Evolutionary conservation across 2,888 invertebrate species (phyloP), one percentile per base, ranked within the genome.

Genomic region (Andrena hattorfiana): DNA sequence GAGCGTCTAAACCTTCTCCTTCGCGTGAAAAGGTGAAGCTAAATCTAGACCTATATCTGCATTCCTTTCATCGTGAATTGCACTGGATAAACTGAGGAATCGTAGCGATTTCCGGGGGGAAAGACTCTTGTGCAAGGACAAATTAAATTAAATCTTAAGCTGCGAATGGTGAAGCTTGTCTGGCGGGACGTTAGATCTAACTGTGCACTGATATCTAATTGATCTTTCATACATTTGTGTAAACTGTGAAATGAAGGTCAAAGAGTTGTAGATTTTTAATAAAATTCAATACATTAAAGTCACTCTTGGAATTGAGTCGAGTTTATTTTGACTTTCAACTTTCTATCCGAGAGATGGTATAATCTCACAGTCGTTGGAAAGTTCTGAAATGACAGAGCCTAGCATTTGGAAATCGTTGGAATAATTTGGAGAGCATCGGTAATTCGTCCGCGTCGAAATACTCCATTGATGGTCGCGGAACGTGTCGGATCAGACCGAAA

Each of bases 371-470:
- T 51, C n/a, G 16, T 28, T 68, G 35, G 49, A 54, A 75, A 75
- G 23, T 67, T 75, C 60, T 28, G 54, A 56, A 42, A 56, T 62
- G 28, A 75, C 66, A 35, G 51, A 51, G 23, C 13, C 3, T 42
- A 42, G 42, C 13, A 3, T 4, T 7, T 26, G 62, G n/a, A 67
- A 67, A 62, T 74, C 48, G 69, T 10, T 48, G n/a, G 73, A 66
- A 81, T 81, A 80, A 74, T 75, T 82, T 32, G 8, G 10, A 0
- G 16, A 1, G 20, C 49, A 63, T 63, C 56, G 67, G 51, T 71
- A 68, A 80, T 63, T 70, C 30, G 64, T 26, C 28, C n/a, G 26
- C 35, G 28, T 62, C 42, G 82, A 82, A 76, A 72, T 75, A 72
- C 71, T 42, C 49, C 62, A 49, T 42, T 71, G 26, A 49, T 69